These are phyloP conservation scores for Doris montereyensis DNA, from an alignment of 2,888 invertebrate genomes.

Conservation along the genomic window DNA sequence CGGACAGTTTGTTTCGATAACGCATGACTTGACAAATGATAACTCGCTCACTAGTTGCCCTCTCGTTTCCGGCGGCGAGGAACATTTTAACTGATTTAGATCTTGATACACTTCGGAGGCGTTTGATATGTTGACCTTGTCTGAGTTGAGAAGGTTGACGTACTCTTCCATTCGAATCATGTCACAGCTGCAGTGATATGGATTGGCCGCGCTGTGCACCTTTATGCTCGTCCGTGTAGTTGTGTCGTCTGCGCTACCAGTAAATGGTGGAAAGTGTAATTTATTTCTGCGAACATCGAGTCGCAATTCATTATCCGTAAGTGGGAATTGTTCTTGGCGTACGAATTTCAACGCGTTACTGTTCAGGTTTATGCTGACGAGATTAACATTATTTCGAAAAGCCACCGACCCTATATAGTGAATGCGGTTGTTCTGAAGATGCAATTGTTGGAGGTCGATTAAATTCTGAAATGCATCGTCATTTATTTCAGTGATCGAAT, in stretches of 20 bases:
- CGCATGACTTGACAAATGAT: conserved; percentile 11
- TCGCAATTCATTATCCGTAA: background rate
- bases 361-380: conserved; percentile 33
- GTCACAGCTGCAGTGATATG: conserved; percentile 41
- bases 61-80: background rate
- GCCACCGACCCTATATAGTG: background rate
- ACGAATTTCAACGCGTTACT: conserved; percentile 20
- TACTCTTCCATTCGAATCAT: conserved; percentile 32
- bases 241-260: background rate
- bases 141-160: background rate
- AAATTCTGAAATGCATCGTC: conserved; percentile 32
- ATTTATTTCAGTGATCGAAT: conserved; percentile 18
- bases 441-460: conserved; percentile 5
- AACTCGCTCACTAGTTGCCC: background rate
- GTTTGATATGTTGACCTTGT: background rate
- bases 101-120: conserved; percentile 9
- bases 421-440: conserved; percentile 37
- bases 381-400: background rate
- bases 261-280: conserved; percentile 29
- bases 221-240: background rate
- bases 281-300: conserved; percentile 39
- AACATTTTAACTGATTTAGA: conserved; percentile 18
- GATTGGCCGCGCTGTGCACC: conserved; percentile 29
- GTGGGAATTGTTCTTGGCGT: conserved; percentile 19
- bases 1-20: conserved; percentile 27